Percentiles rank a stretch among this genome's conserved stretches.
These are phyloP conservation scores for Ciconia maguari DNA, from an alignment of 2,113 vertebrate species.

Conservation along the genomic window DNA sequence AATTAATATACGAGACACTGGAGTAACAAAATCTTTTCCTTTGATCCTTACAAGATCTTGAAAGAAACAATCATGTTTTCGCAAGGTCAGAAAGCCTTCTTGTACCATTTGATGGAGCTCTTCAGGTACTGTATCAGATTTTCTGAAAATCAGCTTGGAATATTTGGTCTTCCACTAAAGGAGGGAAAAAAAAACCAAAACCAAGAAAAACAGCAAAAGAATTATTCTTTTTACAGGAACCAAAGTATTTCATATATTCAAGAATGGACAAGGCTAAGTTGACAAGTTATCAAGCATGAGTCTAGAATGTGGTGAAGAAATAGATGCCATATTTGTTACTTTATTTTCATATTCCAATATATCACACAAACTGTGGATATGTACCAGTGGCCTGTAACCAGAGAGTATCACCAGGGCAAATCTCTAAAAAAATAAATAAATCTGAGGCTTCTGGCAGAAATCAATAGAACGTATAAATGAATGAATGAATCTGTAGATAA, in stretches of 20 bases:
- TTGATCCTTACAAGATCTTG: conserved; percentile 91
- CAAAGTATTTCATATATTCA: neutral
- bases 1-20: conserved; percentile 88
- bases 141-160: conserved; percentile 83
- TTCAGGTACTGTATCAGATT: conserved; percentile 76
- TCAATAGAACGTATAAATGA: neutral
- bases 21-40: conserved; percentile 89
- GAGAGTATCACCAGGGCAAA: neutral
- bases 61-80: conserved; percentile 82
- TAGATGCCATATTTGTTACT: neutral
- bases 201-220: neutral
- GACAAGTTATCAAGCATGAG: neutral
- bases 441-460: neutral
- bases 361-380: neutral
- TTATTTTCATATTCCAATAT: neutral
- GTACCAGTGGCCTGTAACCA: neutral
- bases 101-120: conserved; percentile 84
- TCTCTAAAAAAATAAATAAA: neutral
- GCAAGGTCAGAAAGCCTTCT: conserved; percentile 81
- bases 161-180: conserved; percentile 92
- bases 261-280: neutral
- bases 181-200: neutral
- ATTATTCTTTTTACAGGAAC: neutral
- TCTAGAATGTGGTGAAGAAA: neutral
- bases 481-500: neutral